Evolutionary conservation across 92 coral and sea anemone species (phyloP).

Genomic region (Phenganax stokvisi): DNA sequence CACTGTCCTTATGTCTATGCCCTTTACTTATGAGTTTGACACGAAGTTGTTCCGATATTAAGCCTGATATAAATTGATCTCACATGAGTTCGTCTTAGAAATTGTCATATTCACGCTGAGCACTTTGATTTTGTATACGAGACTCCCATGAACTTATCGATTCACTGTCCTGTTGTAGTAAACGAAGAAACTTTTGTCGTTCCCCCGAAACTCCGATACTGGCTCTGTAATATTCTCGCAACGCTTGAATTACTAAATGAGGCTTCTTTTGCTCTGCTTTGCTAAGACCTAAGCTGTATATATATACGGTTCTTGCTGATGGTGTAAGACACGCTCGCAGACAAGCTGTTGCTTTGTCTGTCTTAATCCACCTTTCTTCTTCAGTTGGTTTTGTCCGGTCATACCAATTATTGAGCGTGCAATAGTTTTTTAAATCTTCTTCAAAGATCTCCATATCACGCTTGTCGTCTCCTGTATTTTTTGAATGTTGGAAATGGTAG

Average conservation of each 20-base stretch:
- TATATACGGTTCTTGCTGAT: constrained; percentile 54
- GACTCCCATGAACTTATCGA: constrained; percentile 31
- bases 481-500: constrained; percentile 41
- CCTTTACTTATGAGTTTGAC: constrained; percentile 47
- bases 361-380: constrained; percentile 42
- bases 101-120: constrained; percentile 45
- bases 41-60: constrained; percentile 30
- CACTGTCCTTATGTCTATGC: constrained; percentile 43
- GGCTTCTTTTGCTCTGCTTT: constrained; percentile 51
- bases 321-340: constrained; percentile 52
- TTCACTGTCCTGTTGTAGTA: constrained; percentile 20
- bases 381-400: constrained; percentile 44
- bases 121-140: constrained; percentile 24
- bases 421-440: constrained; percentile 44
- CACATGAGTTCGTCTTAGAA: constrained; percentile 44
- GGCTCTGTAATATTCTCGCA: constrained; percentile 40
- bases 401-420: constrained; percentile 49
- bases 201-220: constrained; percentile 27
- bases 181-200: constrained; percentile 28
- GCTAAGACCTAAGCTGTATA: constrained; percentile 51
- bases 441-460: constrained; percentile 40
- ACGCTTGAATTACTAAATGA: constrained; percentile 43
- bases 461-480: constrained; percentile 47
- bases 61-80: constrained; percentile 33
- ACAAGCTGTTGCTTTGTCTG: constrained; percentile 52